Evolutionary conservation across 2,113 vertebrate genomes (phyloP), one percentile per base, ranked within the genome.

Genomic region (Aptenodytes patagonicus): DNA sequence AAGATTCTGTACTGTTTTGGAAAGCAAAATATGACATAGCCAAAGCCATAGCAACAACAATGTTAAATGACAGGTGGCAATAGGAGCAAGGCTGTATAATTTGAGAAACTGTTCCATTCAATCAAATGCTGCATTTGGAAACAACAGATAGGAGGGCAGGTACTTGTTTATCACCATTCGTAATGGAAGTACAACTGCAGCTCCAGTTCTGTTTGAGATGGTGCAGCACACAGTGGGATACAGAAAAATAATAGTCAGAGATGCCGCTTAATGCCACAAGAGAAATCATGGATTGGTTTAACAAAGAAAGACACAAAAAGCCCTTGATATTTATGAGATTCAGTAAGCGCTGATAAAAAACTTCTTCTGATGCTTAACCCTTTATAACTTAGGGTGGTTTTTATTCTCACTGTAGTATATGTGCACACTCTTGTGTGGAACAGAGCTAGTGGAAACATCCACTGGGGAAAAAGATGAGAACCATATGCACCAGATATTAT

Each of bases 271-370:
- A 91, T 95, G 70, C 57, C 58, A 57, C 79, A 86, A 90, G 85
- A 90, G 79, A 92, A 94, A 89, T 73, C 5, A 3, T 26, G 36
- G 70, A 40, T 52, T 66, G 62, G 32, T 66, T 95, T 90, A 92
- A 95, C 69, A 95, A 88, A 85, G 28, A 76, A 65, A 91, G 69
- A 78, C 25, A 84, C 20, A 70, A 65, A 95, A 91, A 66, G 34
- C 44, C 61, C 54, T 95, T 94, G 90, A 86, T 96, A 95, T 94
- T 83, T 55, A 91, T 77, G 82, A 91, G 87, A 95, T 91, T 77
- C 77, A 91, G 61, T 61, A 85, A 85, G 40, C 2, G 1, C 83
- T 93, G 81, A 87, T 76, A 91, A 42, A 90, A 89, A 80, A 55
- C 49, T 44, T 46, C 69, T 90, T 80, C 69, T 91, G 62, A 87